phyloP scores from a whole-genome alignment of 2,888 invertebrate species.

The Stenoptilia bipunctidactyla region DNA sequence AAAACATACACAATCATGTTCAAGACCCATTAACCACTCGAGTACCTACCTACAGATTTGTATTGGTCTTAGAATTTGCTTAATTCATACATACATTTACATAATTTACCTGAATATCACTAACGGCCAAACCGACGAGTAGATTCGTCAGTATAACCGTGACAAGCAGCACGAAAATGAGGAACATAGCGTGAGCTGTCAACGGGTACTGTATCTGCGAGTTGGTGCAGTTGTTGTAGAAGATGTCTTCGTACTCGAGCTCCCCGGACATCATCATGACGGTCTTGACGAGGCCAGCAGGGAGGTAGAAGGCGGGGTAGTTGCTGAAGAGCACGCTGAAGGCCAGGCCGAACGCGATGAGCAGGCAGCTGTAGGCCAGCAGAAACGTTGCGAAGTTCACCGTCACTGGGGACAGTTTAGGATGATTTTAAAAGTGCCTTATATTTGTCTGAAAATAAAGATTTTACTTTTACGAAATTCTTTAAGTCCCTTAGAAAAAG shows the following conservation, averaged over 20 bases:
- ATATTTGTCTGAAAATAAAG: too few relatives aligned
- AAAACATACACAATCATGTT: too few relatives aligned
- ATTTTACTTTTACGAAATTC: too few relatives aligned
- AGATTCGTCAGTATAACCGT: slow-evolving; percentile 87
- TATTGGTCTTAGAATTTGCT: background rate
- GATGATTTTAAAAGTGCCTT: too few relatives aligned
- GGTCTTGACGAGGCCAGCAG: slow-evolving; percentile 78
- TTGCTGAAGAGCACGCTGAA: slow-evolving; percentile 87
- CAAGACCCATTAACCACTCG: too few relatives aligned
- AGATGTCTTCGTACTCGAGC: slow-evolving; percentile 87
- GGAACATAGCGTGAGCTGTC: slow-evolving; percentile 82
- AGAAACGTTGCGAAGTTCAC: slow-evolving; percentile 87
- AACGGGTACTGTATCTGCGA: slow-evolving; percentile 74
- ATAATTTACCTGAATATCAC: slow-evolving; percentile 78
- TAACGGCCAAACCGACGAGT: slow-evolving; percentile 87
- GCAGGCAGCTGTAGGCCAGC: slow-evolving; percentile 82
- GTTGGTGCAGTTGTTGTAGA: slow-evolving; percentile 70
- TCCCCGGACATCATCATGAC: slow-evolving; percentile 93
- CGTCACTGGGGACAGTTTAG: slow-evolving; percentile 70
- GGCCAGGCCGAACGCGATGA: slow-evolving; percentile 84
- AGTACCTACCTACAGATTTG: background rate
- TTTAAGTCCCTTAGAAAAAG: too few relatives aligned
- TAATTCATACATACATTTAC: background rate
- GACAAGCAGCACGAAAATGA: slow-evolving; percentile 82
- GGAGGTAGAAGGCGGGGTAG: slow-evolving; percentile 79